These are phyloP conservation scores for Armadillidium nasatum DNA, from an alignment of 1,140 invertebrate genomes.

Conservation along the genomic window DNA sequence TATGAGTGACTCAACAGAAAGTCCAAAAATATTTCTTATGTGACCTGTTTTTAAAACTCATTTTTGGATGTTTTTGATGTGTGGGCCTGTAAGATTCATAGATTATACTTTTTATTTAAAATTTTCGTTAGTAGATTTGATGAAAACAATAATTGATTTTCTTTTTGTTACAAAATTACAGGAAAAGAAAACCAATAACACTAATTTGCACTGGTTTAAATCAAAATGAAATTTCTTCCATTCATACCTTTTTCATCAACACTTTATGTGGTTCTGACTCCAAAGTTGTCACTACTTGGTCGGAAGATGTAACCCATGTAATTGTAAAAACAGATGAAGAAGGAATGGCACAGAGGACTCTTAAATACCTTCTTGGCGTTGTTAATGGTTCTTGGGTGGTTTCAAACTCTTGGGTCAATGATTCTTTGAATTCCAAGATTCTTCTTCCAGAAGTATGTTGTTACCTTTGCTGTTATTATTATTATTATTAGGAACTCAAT, in stretches of 20 bases:
- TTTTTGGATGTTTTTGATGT: no score
- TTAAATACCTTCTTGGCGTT: conserved; percentile 4
- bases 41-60: no score
- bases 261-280: neutral
- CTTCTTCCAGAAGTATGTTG: neutral
- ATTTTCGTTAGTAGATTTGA: no score
- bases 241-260: neutral
- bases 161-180: neutral
- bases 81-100: no score
- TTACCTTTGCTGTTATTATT: no score
- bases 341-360: neutral
- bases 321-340: neutral
- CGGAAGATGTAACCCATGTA: neutral
- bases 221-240: neutral
- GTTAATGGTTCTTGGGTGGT: neutral
- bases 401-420: neutral
- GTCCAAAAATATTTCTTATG: no score
- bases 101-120: no score
- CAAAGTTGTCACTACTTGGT: neutral
- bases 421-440: neutral
- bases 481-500: no score
- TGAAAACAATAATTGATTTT: no score
- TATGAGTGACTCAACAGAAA: no score
- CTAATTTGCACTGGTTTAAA: neutral
- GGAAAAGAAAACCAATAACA: neutral